Evolutionary conservation across 2,113 vertebrate genomes (phyloP).

Genomic region (Gavia stellata): DNA sequence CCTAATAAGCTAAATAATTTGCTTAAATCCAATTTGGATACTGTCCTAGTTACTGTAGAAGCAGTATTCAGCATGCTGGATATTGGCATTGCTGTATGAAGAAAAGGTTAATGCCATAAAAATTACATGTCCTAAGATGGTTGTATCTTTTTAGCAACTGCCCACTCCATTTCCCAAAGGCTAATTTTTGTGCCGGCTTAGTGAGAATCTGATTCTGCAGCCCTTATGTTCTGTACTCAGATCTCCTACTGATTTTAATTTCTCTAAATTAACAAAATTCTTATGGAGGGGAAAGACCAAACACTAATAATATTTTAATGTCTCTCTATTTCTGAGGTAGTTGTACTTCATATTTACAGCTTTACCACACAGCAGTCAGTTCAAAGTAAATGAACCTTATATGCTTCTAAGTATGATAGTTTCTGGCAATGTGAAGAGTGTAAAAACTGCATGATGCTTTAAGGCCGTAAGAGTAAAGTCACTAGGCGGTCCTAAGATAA

Average conservation of each 20-base stretch:
- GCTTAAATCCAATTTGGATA: slow-evolving; percentile 13
- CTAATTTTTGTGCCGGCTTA: background rate
- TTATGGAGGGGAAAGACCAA: background rate
- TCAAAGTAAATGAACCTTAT: background rate
- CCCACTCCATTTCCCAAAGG: background rate
- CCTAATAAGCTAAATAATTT: slow-evolving; percentile 14
- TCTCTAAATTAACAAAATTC: slow-evolving; percentile 1
- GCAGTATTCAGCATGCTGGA: background rate
- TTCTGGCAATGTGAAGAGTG: background rate
- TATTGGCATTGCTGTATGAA: background rate
- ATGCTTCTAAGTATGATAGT: background rate
- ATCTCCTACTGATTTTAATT: background rate
- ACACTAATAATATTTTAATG: background rate
- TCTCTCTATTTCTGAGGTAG: background rate
- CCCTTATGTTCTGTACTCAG: background rate
- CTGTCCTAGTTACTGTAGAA: background rate
- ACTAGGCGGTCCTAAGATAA: background rate
- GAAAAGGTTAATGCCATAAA: background rate
- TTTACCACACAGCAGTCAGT: background rate
- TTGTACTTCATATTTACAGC: background rate
- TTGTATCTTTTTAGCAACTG: background rate
- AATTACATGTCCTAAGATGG: background rate
- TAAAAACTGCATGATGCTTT: background rate
- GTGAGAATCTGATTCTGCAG: background rate
- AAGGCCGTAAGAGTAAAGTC: background rate